These are phyloP conservation scores for Nomada ruficornis DNA, from an alignment of 2,888 invertebrate genomes.

Conservation along the genomic window DNA sequence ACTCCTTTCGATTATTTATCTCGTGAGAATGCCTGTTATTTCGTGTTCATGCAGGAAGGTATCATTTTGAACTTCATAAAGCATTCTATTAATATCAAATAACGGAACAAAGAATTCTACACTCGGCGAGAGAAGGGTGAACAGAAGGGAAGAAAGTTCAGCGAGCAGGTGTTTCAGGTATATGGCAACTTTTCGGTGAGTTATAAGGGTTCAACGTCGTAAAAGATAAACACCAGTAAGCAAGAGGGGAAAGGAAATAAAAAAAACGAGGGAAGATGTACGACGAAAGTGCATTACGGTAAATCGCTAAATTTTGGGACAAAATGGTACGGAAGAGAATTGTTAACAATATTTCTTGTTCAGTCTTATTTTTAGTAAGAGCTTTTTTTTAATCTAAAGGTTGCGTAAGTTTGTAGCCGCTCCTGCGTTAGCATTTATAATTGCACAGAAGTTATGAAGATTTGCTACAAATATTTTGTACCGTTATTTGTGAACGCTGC, in stretches of 20 bases:
- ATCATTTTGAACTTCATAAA: slow-evolving; percentile 2
- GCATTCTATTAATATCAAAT: slow-evolving; percentile 41
- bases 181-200: slow-evolving; percentile 34
- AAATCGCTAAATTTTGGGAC: background rate
- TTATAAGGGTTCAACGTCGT: slow-evolving; percentile 19
- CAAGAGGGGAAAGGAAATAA: slow-evolving; percentile 8
- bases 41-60: background rate
- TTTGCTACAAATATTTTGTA: slow-evolving; percentile 39
- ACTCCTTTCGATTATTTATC: background rate
- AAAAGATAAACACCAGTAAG: slow-evolving; percentile 47
- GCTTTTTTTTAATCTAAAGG: background rate
- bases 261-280: slow-evolving; percentile 5
- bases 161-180: slow-evolving; percentile 49
- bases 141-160: slow-evolving; percentile 26
- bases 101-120: slow-evolving; percentile 20
- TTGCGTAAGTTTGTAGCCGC: background rate
- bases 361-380: background rate
- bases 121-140: slow-evolving; percentile 4
- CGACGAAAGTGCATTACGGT: background rate
- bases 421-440: background rate
- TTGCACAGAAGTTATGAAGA: slow-evolving; percentile 16
- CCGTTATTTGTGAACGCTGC: slow-evolving; percentile 53
- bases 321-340: background rate
- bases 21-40: background rate
- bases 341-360: background rate